phyloP scores from a whole-genome alignment of 2,888 invertebrate species.

The Poecilobothrus nobilitatus region DNA sequence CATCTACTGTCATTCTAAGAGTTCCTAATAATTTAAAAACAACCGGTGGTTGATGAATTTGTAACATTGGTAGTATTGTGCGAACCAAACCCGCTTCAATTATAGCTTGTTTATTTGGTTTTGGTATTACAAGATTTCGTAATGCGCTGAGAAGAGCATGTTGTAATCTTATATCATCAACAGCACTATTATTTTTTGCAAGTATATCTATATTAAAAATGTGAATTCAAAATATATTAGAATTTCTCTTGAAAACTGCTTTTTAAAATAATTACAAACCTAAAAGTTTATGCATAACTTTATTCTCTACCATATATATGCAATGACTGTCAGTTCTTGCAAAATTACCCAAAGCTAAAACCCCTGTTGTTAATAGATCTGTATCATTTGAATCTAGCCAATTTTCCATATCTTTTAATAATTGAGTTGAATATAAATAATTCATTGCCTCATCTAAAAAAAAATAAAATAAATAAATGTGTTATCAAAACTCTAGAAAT shows the following conservation, averaged over 20 bases:
- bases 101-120: constrained; percentile 64
- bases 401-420: constrained; percentile 59
- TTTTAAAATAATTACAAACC: constrained; percentile 39
- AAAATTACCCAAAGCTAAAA: constrained; percentile 82
- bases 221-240: not conserved
- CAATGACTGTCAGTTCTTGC: constrained; percentile 80
- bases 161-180: constrained; percentile 51
- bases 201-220: constrained; percentile 39
- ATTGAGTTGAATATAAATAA: constrained; percentile 62
- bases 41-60: constrained; percentile 64
- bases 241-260: not conserved
- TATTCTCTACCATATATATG: constrained; percentile 68
- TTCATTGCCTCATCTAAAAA: constrained; percentile 77
- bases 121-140: constrained; percentile 65
- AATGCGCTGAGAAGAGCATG: constrained; percentile 56
- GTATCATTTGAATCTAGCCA: constrained; percentile 70
- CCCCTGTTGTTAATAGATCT: constrained; percentile 71
- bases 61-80: constrained; percentile 61
- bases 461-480: constrained; percentile 15
- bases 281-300: constrained; percentile 63
- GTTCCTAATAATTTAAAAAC: constrained; percentile 81
- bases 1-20: constrained; percentile 76
- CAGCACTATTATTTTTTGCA: constrained; percentile 50
- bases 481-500: not conserved
- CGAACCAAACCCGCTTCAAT: constrained; percentile 64